phyloP scores from a whole-genome alignment of 1,140 invertebrate species.

The Drosophila parabipectinata region DNA sequence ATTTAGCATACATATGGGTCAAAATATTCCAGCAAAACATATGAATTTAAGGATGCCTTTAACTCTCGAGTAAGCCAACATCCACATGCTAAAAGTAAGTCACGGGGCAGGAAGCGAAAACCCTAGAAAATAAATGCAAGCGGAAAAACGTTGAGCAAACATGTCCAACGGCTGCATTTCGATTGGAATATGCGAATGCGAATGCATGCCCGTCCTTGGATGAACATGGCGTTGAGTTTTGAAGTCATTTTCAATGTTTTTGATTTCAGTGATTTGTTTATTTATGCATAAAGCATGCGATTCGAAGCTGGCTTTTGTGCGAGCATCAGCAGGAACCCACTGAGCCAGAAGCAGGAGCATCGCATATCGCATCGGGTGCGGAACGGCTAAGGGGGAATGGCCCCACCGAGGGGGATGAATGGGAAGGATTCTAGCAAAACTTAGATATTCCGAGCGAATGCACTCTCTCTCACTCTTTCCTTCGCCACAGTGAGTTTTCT shows the following conservation, averaged over 20 bases:
- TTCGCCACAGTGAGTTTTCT: slow-evolving; percentile 52
- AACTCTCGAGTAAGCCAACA: background rate
- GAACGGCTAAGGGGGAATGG: slow-evolving; percentile 11
- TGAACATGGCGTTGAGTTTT: slow-evolving; percentile 75
- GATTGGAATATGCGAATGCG: slow-evolving; percentile 27
- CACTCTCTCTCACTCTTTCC: slow-evolving; percentile 48
- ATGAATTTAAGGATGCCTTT: background rate
- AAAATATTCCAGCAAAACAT: background rate
- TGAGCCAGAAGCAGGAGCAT: slow-evolving; percentile 38
- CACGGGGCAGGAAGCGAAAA: slow-evolving; percentile 19
- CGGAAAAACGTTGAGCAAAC: slow-evolving; percentile 37
- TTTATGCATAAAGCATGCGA: slow-evolving; percentile 82
- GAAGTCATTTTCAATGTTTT: slow-evolving; percentile 79
- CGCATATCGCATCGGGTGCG: background rate
- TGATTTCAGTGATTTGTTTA: slow-evolving; percentile 83
- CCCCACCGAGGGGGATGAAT: background rate
- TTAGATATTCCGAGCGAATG: slow-evolving; percentile 79
- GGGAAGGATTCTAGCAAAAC: slow-evolving; percentile 34
- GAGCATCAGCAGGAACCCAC: slow-evolving; percentile 64
- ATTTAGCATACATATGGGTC: no score
- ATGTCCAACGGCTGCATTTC: slow-evolving; percentile 28
- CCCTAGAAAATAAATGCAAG: slow-evolving; percentile 29
- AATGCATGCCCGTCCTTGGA: slow-evolving; percentile 28
- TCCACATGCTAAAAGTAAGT: background rate
- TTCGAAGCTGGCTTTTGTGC: slow-evolving; percentile 68